A percentile compares a stretch with the other conserved stretches of the same genome.
These are phyloP conservation scores for Homarus americanus DNA, from an alignment of 1,140 invertebrate genomes.

Conservation along the genomic window DNA sequence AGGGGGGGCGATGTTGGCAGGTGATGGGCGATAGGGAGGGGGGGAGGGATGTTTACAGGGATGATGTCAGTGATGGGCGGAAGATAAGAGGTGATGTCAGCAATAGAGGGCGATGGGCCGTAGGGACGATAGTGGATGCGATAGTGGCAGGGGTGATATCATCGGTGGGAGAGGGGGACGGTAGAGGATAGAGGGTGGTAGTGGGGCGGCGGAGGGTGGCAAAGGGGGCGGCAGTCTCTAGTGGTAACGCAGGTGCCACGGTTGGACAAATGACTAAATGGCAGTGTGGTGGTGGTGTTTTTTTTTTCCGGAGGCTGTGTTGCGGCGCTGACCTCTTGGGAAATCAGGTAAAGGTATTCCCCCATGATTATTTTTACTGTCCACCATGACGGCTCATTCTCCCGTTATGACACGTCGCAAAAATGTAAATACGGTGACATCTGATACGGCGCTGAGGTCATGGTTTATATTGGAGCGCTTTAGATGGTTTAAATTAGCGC, in stretches of 20 bases:
- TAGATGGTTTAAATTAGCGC: no score
- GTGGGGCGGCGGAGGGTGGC: not conserved
- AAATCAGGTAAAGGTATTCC: constrained; percentile 45
- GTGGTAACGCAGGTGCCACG: not conserved
- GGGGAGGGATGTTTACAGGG: no score
- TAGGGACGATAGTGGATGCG: not conserved
- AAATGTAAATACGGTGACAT: constrained; percentile 13
- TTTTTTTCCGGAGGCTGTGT: not conserved
- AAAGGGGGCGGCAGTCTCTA: not conserved
- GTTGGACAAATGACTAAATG: constrained; percentile 32
- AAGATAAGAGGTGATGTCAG: not conserved
- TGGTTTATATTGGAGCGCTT: no score
- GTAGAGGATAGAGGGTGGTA: not conserved
- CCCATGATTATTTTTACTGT: constrained; percentile 38
- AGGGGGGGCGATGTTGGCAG: not conserved
- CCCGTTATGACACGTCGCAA: constrained; percentile 3
- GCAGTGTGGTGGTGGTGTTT: not conserved
- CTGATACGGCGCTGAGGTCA: no score
- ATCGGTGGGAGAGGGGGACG: not conserved
- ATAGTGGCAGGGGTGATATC: not conserved
- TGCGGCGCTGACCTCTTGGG: constrained; percentile 12
- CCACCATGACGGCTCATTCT: constrained; percentile 27
- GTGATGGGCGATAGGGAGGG: not conserved
- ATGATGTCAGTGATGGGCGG: not conserved
- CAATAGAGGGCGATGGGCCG: not conserved